phyloP scores from a whole-genome alignment of 2,888 invertebrate species.

The Hedychridium roseum region DNA sequence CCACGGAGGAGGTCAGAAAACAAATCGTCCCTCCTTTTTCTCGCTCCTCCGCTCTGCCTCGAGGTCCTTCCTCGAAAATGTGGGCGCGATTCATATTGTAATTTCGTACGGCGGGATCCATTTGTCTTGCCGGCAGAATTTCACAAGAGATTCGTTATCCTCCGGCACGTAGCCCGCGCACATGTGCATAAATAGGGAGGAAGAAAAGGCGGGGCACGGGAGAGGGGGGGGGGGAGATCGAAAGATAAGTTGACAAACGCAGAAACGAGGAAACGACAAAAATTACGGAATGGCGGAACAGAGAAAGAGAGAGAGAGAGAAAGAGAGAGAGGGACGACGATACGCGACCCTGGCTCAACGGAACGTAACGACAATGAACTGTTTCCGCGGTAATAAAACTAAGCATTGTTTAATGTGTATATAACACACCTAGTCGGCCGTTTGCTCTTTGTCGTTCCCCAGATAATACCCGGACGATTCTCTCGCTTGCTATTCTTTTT shows the following conservation, averaged over 20 bases:
- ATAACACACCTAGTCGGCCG: too few species aligned
- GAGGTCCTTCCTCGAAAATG: slow-evolving; percentile 12
- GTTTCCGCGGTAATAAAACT: slow-evolving; percentile 30
- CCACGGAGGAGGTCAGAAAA: background rate
- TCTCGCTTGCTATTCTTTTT: too few species aligned
- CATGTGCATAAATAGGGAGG: too few species aligned
- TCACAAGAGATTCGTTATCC: slow-evolving; percentile 33
- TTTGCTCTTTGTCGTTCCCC: too few species aligned
- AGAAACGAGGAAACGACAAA: too few species aligned
- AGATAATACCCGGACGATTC: too few species aligned
- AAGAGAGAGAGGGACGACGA: background rate
- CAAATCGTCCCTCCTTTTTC: background rate
- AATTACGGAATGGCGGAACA: background rate
- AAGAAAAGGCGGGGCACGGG: too few species aligned
- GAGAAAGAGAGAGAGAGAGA: slow-evolving; percentile 1
- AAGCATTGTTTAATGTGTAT: slow-evolving; percentile 28
- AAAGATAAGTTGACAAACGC: too few species aligned
- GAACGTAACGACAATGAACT: slow-evolving; percentile 28
- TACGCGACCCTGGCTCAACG: slow-evolving; percentile 13
- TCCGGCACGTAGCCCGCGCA: too few species aligned
- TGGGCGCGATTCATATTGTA: slow-evolving; percentile 43
- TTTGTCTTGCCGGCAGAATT: slow-evolving; percentile 33
- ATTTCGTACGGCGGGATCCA: slow-evolving; percentile 35
- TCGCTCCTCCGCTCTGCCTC: background rate
- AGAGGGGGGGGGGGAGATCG: too few species aligned